Conservation (phyloP, 2,888 invertebrate genomes). For the Mellilla xanthometata region DNA sequence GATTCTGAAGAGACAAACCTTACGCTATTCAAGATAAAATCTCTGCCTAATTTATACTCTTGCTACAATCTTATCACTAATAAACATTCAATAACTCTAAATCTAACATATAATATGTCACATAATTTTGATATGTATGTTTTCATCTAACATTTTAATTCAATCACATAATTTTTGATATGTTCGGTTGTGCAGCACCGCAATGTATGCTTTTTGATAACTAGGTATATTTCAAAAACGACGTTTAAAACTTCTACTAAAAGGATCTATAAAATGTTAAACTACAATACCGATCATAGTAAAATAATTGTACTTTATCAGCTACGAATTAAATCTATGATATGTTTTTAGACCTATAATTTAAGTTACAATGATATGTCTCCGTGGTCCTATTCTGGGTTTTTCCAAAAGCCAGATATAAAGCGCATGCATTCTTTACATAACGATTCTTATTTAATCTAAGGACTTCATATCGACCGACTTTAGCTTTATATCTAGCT, state of each 20-base stretch:
- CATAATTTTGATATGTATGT: slow-evolving; percentile 77
- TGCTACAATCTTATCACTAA: slow-evolving; percentile 53
- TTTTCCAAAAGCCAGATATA: slow-evolving; percentile 79
- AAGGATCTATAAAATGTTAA: slow-evolving; percentile 68
- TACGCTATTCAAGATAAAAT: slow-evolving; percentile 30
- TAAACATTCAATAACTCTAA: slow-evolving; percentile 49
- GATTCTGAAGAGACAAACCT: slow-evolving; percentile 32
- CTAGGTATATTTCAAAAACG: slow-evolving; percentile 33
- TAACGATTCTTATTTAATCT: slow-evolving; percentile 62
- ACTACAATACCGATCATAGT: slow-evolving; percentile 77
- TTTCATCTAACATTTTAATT: slow-evolving; percentile 21
- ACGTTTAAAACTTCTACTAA: slow-evolving; percentile 51
- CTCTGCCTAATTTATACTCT: slow-evolving; percentile 42
- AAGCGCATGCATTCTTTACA: slow-evolving; percentile 77
- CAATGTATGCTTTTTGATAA: slow-evolving; percentile 56
- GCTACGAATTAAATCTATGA: slow-evolving; percentile 68
- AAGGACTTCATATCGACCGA: slow-evolving; percentile 58
- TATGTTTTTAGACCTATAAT: slow-evolving; percentile 57
- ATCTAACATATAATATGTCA: slow-evolving; percentile 51
- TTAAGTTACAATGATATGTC: slow-evolving; percentile 73
- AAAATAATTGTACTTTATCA: slow-evolving; percentile 77
- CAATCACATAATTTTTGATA: slow-evolving; percentile 78
- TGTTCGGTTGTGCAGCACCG: slow-evolving; percentile 75
- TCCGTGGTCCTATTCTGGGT: slow-evolving; percentile 78
- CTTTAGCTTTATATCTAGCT: slow-evolving; percentile 77